Evolutionary conservation across 2,797 vertebrate species (phyloP), one percentile per base, ranked within the genome.

Genomic region (Cynodonichthys magdalenae): DNA sequence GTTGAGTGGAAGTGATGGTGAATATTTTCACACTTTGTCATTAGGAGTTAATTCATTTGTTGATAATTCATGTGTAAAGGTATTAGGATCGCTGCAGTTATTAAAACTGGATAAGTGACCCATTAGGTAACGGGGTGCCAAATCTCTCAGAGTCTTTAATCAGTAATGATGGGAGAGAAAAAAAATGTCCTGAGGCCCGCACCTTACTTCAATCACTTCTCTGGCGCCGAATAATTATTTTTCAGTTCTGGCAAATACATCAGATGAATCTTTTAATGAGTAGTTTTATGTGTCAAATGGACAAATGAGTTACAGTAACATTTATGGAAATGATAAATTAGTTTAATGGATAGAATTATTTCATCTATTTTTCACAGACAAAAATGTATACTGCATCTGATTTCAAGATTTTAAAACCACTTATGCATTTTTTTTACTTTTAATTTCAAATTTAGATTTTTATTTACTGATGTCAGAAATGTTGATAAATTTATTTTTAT

Each of bases 11-110:
- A 46, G 69, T 4, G n/a, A 15, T 24, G 14, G 5, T 0, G 2
- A 49, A 24, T 27, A 51, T 61, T 57, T 76, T 76, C 61, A 71
- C 70, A 79, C 60, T 42, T 56, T 15, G 19, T 56, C 65, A 69
- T 71, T 60, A 69, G 29, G 41, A 60, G 78, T 72, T 5, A 63
- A 72, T 74, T 31, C 17, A 60, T 34, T 60, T 79, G 54, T 75
- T 66, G 55, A 51, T 75, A 56, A 78, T 72, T 71, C 24, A 70
- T 76, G 48, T 66, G 63, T 28, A 55, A 48, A 36, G 5, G 0
- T 58, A 29, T 41, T 24, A 18, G 44, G 18, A 15, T 60, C 57
- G 19, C n/a, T 67, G 41, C 48, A 60, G 8, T 52, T 65, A 66
- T 57, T 67, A 49, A 73, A 73, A 63, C 17, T 34, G 27, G 17